Evolutionary conservation across 1,140 invertebrate species (phyloP).

Genomic region (Colletes latitarsis): DNA sequence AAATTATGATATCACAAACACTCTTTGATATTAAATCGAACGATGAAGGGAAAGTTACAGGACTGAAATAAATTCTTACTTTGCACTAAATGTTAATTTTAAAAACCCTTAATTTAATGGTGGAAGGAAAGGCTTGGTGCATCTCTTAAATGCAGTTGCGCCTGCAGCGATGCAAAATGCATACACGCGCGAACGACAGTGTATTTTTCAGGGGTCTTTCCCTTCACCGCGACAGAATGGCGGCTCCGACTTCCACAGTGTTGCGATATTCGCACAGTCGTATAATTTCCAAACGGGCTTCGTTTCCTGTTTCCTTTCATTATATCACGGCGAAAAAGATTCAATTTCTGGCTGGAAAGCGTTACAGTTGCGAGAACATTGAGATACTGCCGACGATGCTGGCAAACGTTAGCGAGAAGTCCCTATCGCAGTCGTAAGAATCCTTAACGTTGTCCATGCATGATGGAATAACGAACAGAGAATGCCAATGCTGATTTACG

Average conservation of each 20-base stretch:
- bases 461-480: constrained; percentile 41
- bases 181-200: background rate
- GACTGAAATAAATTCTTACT: too few relatives aligned
- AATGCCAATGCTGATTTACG: constrained; percentile 37
- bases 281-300: background rate
- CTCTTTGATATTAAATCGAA: too few relatives aligned
- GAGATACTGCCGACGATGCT: background rate
- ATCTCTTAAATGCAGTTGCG: constrained; percentile 1
- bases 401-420: background rate
- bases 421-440: constrained; percentile 12
- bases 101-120: too few relatives aligned
- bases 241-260: background rate
- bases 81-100: too few relatives aligned
- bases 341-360: background rate
- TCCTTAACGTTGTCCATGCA: constrained; percentile 13
- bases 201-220: constrained; percentile 34
- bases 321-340: background rate
- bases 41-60: too few relatives aligned
- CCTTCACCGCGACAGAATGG: constrained; percentile 11
- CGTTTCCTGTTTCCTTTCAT: constrained; percentile 9
- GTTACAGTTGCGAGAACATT: background rate
- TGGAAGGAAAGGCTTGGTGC: background rate
- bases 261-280: background rate
- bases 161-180: constrained; percentile 17
- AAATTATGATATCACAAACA: too few relatives aligned